Conservation (phyloP, 2,113 vertebrate species). For the Mustela nigripes region DNA sequence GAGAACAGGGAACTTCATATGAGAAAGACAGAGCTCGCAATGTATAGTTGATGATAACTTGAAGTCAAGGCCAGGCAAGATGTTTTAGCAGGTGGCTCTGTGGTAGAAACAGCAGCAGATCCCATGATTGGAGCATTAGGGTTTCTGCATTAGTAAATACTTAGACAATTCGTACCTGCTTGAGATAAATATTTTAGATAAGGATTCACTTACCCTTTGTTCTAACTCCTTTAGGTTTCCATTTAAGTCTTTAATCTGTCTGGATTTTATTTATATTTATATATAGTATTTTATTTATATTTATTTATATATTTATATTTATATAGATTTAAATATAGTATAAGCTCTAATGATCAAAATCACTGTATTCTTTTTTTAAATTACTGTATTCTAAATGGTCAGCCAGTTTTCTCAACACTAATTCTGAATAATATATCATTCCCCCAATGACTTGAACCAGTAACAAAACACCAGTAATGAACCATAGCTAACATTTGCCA, state of each 20-base stretch:
- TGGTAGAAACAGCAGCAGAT: background rate
- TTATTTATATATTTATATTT: background rate
- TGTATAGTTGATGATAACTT: background rate
- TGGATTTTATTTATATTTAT: constrained; percentile 15
- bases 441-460: background rate
- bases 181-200: constrained; percentile 17
- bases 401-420: background rate
- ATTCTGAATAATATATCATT: constrained; percentile 15
- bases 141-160: background rate
- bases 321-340: background rate
- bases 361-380: background rate
- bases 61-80: background rate
- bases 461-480: background rate
- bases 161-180: background rate
- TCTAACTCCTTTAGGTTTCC: constrained; percentile 6
- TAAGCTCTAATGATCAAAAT: background rate
- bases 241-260: constrained; percentile 30
- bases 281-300: background rate
- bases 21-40: background rate
- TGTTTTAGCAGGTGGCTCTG: background rate
- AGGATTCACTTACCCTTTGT: constrained; percentile 11
- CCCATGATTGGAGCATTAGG: background rate
- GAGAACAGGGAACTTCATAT: background rate
- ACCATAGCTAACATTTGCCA: background rate
- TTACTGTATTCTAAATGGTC: background rate